Conservation (phyloP, 2,888 invertebrate species). For the Hemicrepidius hirtus region DNA sequence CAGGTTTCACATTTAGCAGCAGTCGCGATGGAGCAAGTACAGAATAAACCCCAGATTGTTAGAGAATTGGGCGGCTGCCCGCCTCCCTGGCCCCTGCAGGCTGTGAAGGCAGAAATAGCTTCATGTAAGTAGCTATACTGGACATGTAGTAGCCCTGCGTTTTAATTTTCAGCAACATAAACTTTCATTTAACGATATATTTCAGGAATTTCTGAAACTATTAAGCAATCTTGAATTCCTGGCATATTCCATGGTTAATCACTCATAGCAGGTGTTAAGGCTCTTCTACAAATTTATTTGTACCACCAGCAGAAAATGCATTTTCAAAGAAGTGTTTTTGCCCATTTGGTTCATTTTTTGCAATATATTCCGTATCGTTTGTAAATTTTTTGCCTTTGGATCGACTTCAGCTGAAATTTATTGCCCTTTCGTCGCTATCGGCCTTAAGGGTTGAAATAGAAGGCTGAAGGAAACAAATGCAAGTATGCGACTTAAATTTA, state of each 20-base stretch:
- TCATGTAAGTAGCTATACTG: conserved; percentile 22
- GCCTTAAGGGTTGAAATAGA: too few relatives aligned
- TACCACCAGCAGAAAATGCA: too few relatives aligned
- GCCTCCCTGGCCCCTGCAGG: conserved; percentile 56
- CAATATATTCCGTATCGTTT: too few relatives aligned
- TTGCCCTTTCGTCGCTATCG: too few relatives aligned
- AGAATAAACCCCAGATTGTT: conserved; percentile 59
- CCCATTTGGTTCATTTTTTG: too few relatives aligned
- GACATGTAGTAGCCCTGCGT: conserved; percentile 32
- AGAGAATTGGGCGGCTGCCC: conserved; percentile 54
- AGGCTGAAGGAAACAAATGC: too few relatives aligned
- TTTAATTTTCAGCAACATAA: conserved; percentile 43
- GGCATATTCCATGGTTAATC: neutral
- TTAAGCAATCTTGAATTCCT: neutral
- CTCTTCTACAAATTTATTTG: too few relatives aligned
- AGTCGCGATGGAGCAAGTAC: conserved; percentile 54
- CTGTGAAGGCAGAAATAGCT: conserved; percentile 50
- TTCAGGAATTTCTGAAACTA: neutral
- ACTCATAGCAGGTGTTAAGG: too few relatives aligned
- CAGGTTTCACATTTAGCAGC: conserved; percentile 64
- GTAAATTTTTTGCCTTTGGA: too few relatives aligned
- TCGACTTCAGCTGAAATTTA: too few relatives aligned
- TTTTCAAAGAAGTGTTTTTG: too few relatives aligned
- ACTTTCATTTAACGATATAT: conserved; percentile 19
- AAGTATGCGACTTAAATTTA: too few relatives aligned